These are phyloP conservation scores for Thripadectes ignobilis DNA, from an alignment of 2,797 vertebrate genomes.

Conservation along the genomic window DNA sequence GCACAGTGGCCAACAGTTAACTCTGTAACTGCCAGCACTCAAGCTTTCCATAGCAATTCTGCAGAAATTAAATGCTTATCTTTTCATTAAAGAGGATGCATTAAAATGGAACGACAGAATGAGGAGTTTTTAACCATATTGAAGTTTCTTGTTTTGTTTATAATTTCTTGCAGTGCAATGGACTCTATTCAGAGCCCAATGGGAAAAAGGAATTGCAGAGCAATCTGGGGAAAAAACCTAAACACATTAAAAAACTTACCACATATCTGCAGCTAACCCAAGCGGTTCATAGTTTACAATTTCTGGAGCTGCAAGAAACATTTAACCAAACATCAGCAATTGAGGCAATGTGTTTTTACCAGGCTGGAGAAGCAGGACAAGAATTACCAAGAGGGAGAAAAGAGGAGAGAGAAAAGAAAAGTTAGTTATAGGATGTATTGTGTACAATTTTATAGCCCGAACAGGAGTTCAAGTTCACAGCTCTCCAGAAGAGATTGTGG, in stretches of 20 bases:
- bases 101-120: background rate
- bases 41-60: background rate
- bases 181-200: background rate
- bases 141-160: background rate
- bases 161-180: background rate
- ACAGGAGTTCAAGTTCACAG: background rate
- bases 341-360: background rate
- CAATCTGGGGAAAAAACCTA: background rate
- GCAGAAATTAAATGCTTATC: background rate
- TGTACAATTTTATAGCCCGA: background rate
- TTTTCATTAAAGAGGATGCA: background rate
- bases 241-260: slow-evolving; percentile 81
- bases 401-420: background rate
- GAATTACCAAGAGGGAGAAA: background rate
- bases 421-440: background rate
- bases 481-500: background rate
- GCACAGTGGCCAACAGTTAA: background rate
- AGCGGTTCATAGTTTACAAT: slow-evolving; percentile 96
- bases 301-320: slow-evolving; percentile 92
- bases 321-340: slow-evolving; percentile 50
- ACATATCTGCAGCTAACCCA: slow-evolving; percentile 96
- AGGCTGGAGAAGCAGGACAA: background rate
- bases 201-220: background rate
- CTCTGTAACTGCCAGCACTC: background rate
- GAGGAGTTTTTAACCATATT: background rate